Evolutionary conservation across 2,888 invertebrate genomes (phyloP).

Genomic region (Taenaris catops): DNA sequence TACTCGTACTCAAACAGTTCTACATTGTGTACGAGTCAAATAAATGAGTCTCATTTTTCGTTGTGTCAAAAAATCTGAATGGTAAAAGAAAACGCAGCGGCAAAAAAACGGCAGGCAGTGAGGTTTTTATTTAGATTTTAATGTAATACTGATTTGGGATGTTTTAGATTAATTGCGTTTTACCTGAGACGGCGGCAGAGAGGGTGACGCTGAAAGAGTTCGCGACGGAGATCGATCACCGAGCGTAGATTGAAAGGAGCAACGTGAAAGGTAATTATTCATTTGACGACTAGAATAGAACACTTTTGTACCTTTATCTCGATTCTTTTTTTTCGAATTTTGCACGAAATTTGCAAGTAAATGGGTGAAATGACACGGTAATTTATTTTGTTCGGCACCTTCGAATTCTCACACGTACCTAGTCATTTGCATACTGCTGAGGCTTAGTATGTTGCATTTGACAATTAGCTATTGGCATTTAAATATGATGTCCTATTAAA

Average conservation of each 20-base stretch:
- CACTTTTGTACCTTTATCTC: constrained; percentile 78
- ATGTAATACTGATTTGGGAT: constrained; percentile 79
- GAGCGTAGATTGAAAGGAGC: constrained; percentile 76
- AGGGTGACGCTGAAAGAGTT: constrained; percentile 79
- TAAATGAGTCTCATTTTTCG: constrained; percentile 80
- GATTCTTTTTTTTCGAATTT: constrained; percentile 67
- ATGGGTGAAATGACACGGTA: constrained; percentile 70
- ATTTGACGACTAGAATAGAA: constrained; percentile 79
- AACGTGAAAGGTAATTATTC: constrained; percentile 78
- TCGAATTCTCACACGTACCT: constrained; percentile 58
- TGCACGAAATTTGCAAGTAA: constrained; percentile 79
- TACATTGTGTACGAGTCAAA: constrained; percentile 81
- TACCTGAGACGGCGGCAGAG: constrained; percentile 68
- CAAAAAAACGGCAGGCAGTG: constrained; percentile 70
- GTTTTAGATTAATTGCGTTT: constrained; percentile 77
- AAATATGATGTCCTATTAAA: too few relatives aligned
- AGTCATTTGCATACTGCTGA: constrained; percentile 1
- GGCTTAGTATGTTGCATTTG: too few relatives aligned
- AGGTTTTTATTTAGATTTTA: constrained; percentile 74
- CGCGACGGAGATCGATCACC: constrained; percentile 75
- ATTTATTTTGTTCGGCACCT: constrained; percentile 65
- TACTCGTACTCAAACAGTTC: constrained; percentile 81
- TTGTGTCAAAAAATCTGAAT: constrained; percentile 80
- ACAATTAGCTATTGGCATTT: too few relatives aligned
- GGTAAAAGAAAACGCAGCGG: constrained; percentile 74